Percentiles rank a stretch among this genome's conserved stretches.
Evolutionary conservation across 2,113 vertebrate species (phyloP).

Genomic region (Myotis lucifugus): DNA sequence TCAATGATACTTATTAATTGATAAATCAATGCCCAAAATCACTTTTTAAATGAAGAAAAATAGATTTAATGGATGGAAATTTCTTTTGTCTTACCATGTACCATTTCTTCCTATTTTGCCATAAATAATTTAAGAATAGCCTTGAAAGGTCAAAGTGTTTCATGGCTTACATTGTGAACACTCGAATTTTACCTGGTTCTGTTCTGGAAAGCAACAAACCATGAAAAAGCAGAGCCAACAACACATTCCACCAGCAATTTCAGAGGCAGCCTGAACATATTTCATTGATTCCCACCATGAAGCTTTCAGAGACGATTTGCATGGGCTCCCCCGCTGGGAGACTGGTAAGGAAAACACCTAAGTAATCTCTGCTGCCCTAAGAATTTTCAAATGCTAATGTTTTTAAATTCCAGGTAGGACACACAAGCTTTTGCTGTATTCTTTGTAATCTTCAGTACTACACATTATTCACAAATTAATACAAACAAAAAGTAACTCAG

Average conservation of each 20-base stretch:
- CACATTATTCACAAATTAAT: conserved; percentile 3
- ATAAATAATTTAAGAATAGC: conserved; percentile 33
- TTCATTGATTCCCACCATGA: background rate
- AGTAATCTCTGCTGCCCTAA: background rate
- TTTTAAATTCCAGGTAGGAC: conserved; percentile 33
- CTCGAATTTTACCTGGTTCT: conserved; percentile 36
- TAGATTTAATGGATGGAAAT: conserved; percentile 18
- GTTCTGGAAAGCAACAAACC: conserved; percentile 24
- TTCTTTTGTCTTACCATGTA: conserved; percentile 21
- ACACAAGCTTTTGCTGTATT: conserved; percentile 12
- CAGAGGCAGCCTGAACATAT: background rate
- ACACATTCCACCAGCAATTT: conserved; percentile 16
- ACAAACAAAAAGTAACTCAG: conserved; percentile 21
- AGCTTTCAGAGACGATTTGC: background rate
- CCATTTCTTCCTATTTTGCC: conserved; percentile 18
- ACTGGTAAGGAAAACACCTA: background rate
- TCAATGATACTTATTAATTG: conserved; percentile 26
- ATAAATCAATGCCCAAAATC: conserved; percentile 10
- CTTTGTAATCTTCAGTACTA: conserved; percentile 16
- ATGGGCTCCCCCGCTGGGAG: background rate
- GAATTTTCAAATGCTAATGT: conserved; percentile 6
- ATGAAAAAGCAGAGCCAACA: conserved; percentile 23
- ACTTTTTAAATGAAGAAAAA: conserved; percentile 45
- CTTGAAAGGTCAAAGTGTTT: conserved; percentile 47
- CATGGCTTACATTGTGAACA: background rate